Evolutionary conservation across 1,140 invertebrate genomes (phyloP), one percentile per base, ranked within the genome.

Genomic region (Harpegnathos saltator): DNA sequence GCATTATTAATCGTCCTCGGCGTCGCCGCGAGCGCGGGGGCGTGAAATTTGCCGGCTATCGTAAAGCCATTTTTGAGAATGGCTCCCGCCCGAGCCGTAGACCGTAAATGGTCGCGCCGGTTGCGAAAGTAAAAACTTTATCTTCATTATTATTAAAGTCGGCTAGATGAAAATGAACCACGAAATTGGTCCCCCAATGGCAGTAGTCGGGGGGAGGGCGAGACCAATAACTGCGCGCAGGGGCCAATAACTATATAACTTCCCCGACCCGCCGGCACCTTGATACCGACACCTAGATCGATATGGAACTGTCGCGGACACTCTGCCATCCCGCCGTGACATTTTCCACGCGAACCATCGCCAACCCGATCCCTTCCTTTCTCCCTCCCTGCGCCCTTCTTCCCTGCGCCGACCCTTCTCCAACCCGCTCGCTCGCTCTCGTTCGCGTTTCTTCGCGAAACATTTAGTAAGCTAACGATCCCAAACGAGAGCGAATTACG

Each of bases 121-220:
- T 58, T 33, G 75, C 52, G 75, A 80, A 80, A 80, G 75, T 80
- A 80, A 80, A 80, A 80, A 80, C 75, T 85, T 71, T 80, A 87
- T 84, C 86, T 85, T 88, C 86, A 75, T 88, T 88, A 88, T 88
- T 88, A 88, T 88, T 88, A 88, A 88, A 88, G 86, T 88, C 86
- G 82, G 44, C 83, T 68, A 73, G 86, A 88, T 88, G 86, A 88
- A 88, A 88, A 88, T 88, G 86, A 88, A 72, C 86, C 86, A 88
- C 86, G 86, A 88, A 88, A 88, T 88, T 88, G 86, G 86, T 84
- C 86, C 86, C 86, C 29, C 69, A 88, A 88, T 82, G 83, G 86
- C 77, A 87, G 71, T 87, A 85, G 65, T 74, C 71, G 29, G 4
- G 38, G 9, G 38, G 19, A 29, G 71, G n/a, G 69, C 38, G 61